Base-by-base conservation (phyloP, 2,888 invertebrate species). In the Melieria omissa region DNA sequence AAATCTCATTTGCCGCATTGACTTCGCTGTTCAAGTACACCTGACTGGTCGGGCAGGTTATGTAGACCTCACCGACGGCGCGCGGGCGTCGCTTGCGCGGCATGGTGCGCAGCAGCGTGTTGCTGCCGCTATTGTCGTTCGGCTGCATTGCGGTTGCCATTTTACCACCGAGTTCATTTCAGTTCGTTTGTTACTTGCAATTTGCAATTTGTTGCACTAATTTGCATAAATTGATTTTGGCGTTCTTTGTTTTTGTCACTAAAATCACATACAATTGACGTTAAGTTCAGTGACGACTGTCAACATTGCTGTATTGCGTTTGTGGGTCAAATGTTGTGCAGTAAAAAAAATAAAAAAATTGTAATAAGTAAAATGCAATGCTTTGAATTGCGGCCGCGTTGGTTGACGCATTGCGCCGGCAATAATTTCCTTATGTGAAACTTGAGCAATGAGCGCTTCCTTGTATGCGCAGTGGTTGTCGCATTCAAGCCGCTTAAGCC, bases 61-160 rank as follows among this genome's bases (percentile, higher is more conserved):
- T 82, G 70, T 80, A 82, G 46, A 87, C 86, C 79, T 87, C 87
- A 74, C 87, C 87, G 47, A 78, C 84, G 42, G 86, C 86, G 45
- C 86, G 85, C n/a, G 87, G 85, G 52, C 85, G 81, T 44, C 87
- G 82, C 74, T 84, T 85, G 69, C 86, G 83, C 62, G 87, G 86
- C 75, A 86, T 77, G 46, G 86, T 86, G 65, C 82, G 79, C 42
- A 79, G 71, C 44, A 77, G 78, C 64, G 69, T 74, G 70, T 73
- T 73, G 58, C 58, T 74, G 70, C 70, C 74, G 68, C 72, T 71
- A 61, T 71, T 69, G 66, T 69, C 70, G 55, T 76, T 61, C 47
- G 66, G 47, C 47, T 49, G 52, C 69, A 60, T 74, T 70, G 63
- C 16, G 45, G 71, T 62, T 62, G 69, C 72, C 73, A 75, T 73